These are phyloP conservation scores for Scophthalmus maximus DNA, from an alignment of 2,113 vertebrate genomes.

Conservation along the genomic window DNA sequence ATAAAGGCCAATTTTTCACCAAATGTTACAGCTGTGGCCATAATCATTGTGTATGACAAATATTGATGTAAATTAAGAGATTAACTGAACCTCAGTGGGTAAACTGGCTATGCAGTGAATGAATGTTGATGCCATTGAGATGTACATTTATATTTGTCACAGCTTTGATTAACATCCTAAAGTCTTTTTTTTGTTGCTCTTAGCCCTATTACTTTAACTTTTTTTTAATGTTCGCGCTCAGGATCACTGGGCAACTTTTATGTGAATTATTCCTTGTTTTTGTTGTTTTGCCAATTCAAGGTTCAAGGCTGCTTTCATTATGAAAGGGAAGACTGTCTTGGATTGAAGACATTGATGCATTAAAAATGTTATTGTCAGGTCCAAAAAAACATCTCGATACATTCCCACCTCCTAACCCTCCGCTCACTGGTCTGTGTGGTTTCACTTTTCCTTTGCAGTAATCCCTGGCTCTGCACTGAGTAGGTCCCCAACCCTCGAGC, in stretches of 20 bases:
- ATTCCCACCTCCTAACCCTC: constrained; percentile 23
- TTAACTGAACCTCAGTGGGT: not conserved
- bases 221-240: not conserved
- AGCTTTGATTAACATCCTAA: not conserved
- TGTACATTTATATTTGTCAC: not conserved
- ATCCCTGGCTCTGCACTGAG: constrained; percentile 99
- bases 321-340: not conserved
- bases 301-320: not conserved
- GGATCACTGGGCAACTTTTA: not conserved
- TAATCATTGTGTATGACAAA: constrained; percentile 71
- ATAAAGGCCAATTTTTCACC: constrained; percentile 78
- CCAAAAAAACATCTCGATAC: constrained; percentile 22
- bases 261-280: not conserved
- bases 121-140: not conserved
- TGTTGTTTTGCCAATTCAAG: not conserved
- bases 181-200: not conserved
- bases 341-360: not conserved
- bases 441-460: constrained; percentile 97
- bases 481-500: constrained; percentile 87
- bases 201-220: not conserved
- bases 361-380: too few relatives aligned
- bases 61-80: constrained; percentile 14
- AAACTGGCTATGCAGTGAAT: not conserved
- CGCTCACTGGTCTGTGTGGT: constrained; percentile 83
- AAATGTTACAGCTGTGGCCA: constrained; percentile 69